phyloP scores from a whole-genome alignment of 2,888 invertebrate species.

The Eledone cirrhosa region DNA sequence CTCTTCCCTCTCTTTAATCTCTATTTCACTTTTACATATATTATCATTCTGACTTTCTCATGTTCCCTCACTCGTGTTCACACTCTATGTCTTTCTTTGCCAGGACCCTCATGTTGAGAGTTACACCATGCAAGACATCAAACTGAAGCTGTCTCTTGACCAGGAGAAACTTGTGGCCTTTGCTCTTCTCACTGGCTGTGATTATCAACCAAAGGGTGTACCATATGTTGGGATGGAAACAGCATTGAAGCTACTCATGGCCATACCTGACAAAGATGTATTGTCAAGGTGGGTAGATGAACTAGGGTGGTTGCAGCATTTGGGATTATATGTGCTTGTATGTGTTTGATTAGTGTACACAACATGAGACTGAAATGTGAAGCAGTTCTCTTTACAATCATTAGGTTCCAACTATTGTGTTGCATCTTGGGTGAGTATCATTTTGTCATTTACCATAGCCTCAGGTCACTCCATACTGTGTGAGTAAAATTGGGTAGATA shows the following conservation, averaged over 20 bases:
- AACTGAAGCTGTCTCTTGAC: conserved; percentile 76
- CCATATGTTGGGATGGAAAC: conserved; percentile 80
- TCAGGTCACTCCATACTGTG: background rate
- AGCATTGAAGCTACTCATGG: conserved; percentile 72
- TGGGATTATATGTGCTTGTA: too few relatives aligned
- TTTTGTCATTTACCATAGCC: background rate
- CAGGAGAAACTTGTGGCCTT: conserved; percentile 85
- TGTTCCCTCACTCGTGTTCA: too few relatives aligned
- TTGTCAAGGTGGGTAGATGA: conserved; percentile 47
- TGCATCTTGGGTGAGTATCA: background rate
- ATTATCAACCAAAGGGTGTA: conserved; percentile 80
- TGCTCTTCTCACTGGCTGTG: conserved; percentile 87
- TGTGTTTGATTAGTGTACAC: too few relatives aligned
- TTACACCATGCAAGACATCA: conserved; percentile 78
- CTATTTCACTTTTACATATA: too few relatives aligned
- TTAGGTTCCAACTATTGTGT: background rate
- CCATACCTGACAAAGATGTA: conserved; percentile 41
- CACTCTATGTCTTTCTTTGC: conserved; percentile 66
- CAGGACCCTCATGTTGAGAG: conserved; percentile 68
- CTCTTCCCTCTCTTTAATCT: too few relatives aligned
- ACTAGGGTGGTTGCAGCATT: background rate
- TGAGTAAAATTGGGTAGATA: background rate
- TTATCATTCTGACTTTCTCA: too few relatives aligned
- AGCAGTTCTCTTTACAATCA: too few relatives aligned
- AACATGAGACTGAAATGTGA: too few relatives aligned